phyloP scores from a whole-genome alignment of 2,797 vertebrate genomes.

The Tolypeutes matacus region DNA sequence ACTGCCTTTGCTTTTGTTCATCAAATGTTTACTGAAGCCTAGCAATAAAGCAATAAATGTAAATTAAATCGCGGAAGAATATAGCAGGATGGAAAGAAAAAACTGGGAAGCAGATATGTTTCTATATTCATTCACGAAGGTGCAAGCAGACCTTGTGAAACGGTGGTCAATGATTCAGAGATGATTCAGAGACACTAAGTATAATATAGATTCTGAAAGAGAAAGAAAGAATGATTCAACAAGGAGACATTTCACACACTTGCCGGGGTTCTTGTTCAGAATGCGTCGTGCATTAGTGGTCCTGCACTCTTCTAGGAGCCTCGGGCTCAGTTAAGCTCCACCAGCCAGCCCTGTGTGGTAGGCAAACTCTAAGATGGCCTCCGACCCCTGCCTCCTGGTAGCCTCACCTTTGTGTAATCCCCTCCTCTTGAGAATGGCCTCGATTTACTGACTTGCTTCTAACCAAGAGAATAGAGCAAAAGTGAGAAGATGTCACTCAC shows the following conservation, averaged over 20 bases:
- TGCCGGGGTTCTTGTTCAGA: background rate
- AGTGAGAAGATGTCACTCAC: background rate
- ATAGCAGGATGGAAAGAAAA: background rate
- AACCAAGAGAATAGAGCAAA: background rate
- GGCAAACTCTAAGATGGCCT: background rate
- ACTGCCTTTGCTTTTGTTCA: background rate
- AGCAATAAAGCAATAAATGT: background rate
- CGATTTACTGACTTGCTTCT: background rate
- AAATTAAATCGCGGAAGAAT: background rate
- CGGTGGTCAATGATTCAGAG: background rate
- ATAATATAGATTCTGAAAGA: background rate
- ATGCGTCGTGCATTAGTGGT: background rate
- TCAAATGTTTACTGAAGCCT: background rate
- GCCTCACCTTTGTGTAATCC: background rate
- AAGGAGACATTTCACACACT: background rate
- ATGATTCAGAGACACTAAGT: background rate
- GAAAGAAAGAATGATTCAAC: background rate
- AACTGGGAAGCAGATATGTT: no score
- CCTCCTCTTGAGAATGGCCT: background rate
- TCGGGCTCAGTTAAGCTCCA: background rate
- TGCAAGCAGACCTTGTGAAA: background rate
- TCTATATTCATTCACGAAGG: background rate
- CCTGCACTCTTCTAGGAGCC: background rate
- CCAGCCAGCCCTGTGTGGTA: no score
- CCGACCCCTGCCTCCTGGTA: background rate